Percentiles rank a stretch among this genome's conserved stretches.
Evolutionary conservation across 2,113 vertebrate species (phyloP).

Genomic region (Daphoenositta chrysoptera): DNA sequence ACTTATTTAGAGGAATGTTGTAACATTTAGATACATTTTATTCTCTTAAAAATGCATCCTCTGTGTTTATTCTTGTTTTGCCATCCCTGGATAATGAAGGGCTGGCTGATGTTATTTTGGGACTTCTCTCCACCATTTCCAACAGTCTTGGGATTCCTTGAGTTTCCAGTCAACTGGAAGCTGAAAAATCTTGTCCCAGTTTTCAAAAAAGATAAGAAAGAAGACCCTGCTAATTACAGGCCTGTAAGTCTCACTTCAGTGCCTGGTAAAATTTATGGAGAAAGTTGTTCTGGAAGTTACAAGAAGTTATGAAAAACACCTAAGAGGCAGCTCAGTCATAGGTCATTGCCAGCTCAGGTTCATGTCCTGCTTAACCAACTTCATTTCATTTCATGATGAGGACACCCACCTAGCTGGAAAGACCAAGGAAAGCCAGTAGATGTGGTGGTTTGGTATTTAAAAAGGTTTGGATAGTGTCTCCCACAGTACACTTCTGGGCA

Average conservation of each 20-base stretch:
- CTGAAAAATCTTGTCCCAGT: not conserved
- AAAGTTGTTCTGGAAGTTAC: not conserved
- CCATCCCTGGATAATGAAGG: not conserved
- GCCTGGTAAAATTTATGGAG: not conserved
- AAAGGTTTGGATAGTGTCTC: not conserved
- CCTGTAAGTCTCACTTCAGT: not conserved
- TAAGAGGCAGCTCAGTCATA: rapidly evolving
- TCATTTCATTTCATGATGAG: not conserved
- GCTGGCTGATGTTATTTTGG: not conserved
- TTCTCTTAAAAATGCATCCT: not conserved
- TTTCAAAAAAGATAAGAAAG: not conserved
- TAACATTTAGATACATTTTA: not conserved
- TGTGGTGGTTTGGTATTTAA: not conserved
- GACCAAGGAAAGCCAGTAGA: not conserved
- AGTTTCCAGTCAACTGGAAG: not conserved
- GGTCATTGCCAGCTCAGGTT: not conserved
- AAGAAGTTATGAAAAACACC: not conserved
- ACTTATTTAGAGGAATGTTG: not conserved
- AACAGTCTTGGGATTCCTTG: not conserved
- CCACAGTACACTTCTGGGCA: too few species aligned
- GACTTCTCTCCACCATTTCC: not conserved
- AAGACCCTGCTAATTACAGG: not conserved
- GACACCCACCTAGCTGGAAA: not conserved
- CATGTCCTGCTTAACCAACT: not conserved
- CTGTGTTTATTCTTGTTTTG: not conserved